Evolutionary conservation across 2,888 invertebrate species (phyloP).

Genomic region (Hypomecis atomaria): DNA sequence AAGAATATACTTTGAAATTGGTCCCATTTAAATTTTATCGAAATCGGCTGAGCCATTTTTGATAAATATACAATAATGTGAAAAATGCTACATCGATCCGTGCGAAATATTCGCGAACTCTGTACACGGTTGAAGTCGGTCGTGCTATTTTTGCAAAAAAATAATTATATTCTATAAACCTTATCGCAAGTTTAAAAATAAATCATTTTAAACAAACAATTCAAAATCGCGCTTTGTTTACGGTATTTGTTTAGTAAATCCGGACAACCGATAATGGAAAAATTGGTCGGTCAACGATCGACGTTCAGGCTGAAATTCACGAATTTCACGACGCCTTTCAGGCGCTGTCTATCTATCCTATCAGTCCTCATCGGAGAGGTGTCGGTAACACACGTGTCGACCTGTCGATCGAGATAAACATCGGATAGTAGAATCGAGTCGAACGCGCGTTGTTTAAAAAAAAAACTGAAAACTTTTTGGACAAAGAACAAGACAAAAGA

Average conservation of each 20-base stretch:
- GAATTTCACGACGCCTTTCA: slow-evolving; percentile 10
- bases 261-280: slow-evolving; percentile 29
- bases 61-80: too few relatives aligned
- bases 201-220: too few relatives aligned
- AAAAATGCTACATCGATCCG: too few relatives aligned
- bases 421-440: background rate
- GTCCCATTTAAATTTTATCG: too few relatives aligned
- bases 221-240: slow-evolving; percentile 8
- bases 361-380: slow-evolving; percentile 18
- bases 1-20: too few relatives aligned
- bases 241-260: slow-evolving; percentile 21
- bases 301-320: slow-evolving; percentile 13
- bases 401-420: slow-evolving; percentile 8
- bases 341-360: background rate
- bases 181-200: too few relatives aligned
- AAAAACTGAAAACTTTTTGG: background rate
- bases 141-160: too few relatives aligned
- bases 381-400: slow-evolving; percentile 16
- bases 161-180: too few relatives aligned
- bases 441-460: slow-evolving; percentile 1
- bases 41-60: too few relatives aligned
- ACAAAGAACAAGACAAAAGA: background rate
- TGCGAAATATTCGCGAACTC: too few relatives aligned
- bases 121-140: too few relatives aligned
- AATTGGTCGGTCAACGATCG: slow-evolving; percentile 29